Evolutionary conservation across 2,888 invertebrate genomes (phyloP), one percentile per base, ranked within the genome.

Genomic region (Macrosoma leucophasiata): DNA sequence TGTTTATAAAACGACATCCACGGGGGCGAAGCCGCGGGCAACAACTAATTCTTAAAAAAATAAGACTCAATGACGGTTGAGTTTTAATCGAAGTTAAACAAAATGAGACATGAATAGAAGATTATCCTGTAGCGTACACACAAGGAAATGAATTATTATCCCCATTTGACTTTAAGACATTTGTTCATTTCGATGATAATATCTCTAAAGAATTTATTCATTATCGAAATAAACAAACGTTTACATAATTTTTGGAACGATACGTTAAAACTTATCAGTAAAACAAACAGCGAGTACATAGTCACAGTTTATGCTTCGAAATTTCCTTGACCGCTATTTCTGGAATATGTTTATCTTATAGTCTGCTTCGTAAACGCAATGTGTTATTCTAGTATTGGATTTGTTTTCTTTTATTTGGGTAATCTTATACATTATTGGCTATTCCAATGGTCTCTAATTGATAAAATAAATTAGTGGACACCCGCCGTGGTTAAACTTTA

Each of bases 281-380:
- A 19, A 29, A 27, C 27, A 39, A 36, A 38, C 26, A 24, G 24
- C 30, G 23, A 22, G 25, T 35, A 58, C 53, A 51, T 59, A 55
- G 52, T 54, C 56, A 63, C 55, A 55, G 59, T 62, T 62, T 61
- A 55, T 61, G 58, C 60, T 62, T 59, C 62, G 50, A 50, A 58
- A 62, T 71, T 73, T 65, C 67, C 66, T 63, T 46, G 49, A 41
- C 48, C 61, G 71, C 66, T 78, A 77, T 76, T 77, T 75, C 58
- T 68, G 69, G 68, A 63, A 40, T 52, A 56, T 75, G 76, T 79
- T 77, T 78, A 75, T 65, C 58, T 72, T 66, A 63, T 50, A 50
- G 54, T 55, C 52, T 54, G 53, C 62, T 55, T 47, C 50, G 56
- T 58, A 55, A 63, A 62, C 59, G 58, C 54, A 39, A 43, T 50